Base-by-base conservation (phyloP, 1,140 invertebrate species). In the Pogonus chalceus region DNA sequence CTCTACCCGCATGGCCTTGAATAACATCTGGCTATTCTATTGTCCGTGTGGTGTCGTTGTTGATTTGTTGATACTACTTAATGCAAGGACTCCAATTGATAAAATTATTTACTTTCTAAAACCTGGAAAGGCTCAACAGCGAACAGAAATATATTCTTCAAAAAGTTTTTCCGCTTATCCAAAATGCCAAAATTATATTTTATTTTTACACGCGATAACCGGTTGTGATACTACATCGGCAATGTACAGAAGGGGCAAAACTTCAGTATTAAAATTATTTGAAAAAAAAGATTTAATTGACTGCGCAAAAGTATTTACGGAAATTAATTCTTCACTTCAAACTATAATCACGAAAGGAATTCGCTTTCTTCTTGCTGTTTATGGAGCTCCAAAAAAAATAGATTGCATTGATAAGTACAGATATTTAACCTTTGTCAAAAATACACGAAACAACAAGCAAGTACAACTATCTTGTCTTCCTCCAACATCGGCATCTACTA, bases 381-480 rank as follows among this genome's bases (percentile, higher is more conserved):
- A 65, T 46, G 54, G 61, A 61, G 63, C 63, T 62, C 62, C 63
- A 53, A 63, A 67, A 65, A 66, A 67, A 63, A 60, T 24, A 60
- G 49, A 51, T 18, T 64, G 58, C 35, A 52, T 62, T 57, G 60
- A 67, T 57, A 64, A 60, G 51, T 55, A 48, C 35, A 22, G 62
- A 62, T 65, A 66, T 54, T 24, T 53, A 59, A 56, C 9, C 49
- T 65, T 67, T 35, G 64, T 60, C 2, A 65, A 61, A 66, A 58
- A 59, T 57, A 62, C 60, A 1, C 23, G 52, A 43, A 63, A 57
- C 21, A 65, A 65, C 37, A 65, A 65, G 55, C 50, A 54, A 62
- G 59, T 62, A 20, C 58, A 65, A 51, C 56, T 62, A 61, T 31
- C 59, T 55, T 61, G 51, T 65, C 60, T 64, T 61, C 62, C 65